Evolutionary conservation across 2,888 invertebrate species (phyloP), one percentile per base, ranked within the genome.

Genomic region (Cephus rjabovi): DNA sequence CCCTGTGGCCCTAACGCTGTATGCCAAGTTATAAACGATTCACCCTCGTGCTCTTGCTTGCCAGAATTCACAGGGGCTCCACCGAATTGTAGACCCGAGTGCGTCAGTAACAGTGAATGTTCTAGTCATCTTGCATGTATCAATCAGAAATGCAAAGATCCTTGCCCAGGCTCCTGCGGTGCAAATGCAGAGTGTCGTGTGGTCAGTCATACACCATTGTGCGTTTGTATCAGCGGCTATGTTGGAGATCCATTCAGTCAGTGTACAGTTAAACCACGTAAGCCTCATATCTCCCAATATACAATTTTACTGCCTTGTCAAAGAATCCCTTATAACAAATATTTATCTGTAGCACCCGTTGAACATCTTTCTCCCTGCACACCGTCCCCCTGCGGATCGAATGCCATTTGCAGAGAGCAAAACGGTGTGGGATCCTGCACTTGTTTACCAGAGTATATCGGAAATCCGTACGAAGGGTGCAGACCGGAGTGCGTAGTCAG

Each of bases 371-470:
- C 94, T 79, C 95, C 95, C 4, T 96, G 96, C 87, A 92, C 92
- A 77, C 96, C 96, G 78, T 95, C 95, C 56, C 96, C 96, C 3
- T 97, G 96, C 90, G 97, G 96, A 35, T 94, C 95, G 1, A 95
- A 96, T 89, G 94, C 96, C 12, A 92, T 94, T 87, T 96, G 96
- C 86, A 93, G 92, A 89, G 94, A 94, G 85, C 92, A 92, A 83
- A 92, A 82, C 91, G 93, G 86, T 84, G 91, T 81, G 89, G 95
- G 95, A 79, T 92, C 82, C 2, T 94, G 93, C 81, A 91, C 92
- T 73, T 94, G 93, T 80, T 86, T 92, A 33, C 87, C 92, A 33
- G 92, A 92, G 75, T 93, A 91, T 83, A 90, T 92, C 34, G 93
- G 93, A 56, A 92, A 92, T 82, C 93, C 93, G 81, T 91, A 92